Evolutionary conservation across 2,797 vertebrate genomes (phyloP), one percentile per base, ranked within the genome.

Genomic region (Crocodylus rhombifer): DNA sequence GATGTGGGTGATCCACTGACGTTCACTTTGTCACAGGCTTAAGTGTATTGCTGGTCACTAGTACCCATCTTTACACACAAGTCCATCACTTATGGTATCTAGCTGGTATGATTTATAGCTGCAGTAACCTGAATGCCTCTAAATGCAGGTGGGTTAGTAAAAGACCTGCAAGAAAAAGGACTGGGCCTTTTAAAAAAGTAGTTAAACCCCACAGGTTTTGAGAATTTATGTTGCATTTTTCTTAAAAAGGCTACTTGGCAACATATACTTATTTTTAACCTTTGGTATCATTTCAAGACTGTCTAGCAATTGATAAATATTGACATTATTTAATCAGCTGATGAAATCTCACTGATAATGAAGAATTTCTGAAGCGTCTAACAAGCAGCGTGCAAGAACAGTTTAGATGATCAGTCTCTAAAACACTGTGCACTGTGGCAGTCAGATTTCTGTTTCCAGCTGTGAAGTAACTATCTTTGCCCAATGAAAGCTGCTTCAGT

Each of bases 351-450:
- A 67, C 0, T 96, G 97, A 95, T 10, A 96, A 90, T 92, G 96
- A 94, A 94, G 96, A 97, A 98, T 98, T 98, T 98, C 98, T 98
- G 96, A 98, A 98, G 98, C 97, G 97, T 97, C 61, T 93, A 93
- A 42, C 82, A 82, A 62, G 78, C 86, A 91, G 97, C 97, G 97
- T 65, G 51, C 36, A 60, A 17, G 58, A 97, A 94, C 97, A 98
- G 97, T 97, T 97, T 98, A 98, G 98, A 97, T 97, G 97, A 95
- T 85, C 96, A 98, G 97, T 57, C 91, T 77, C 91, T 98, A 98
- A 98, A 98, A 97, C 97, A 98, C 97, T 97, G 97, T 93, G 94
- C 10, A 97, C 84, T 84, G 96, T 97, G 95, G 94, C 97, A 96
- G 98, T 95, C 91, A 97, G 95, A 93, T 86, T 90, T 86, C 90